Evolutionary conservation across 2,888 invertebrate species (phyloP), one percentile per base, ranked within the genome.

Genomic region (Gymnosoma rotundatum): DNA sequence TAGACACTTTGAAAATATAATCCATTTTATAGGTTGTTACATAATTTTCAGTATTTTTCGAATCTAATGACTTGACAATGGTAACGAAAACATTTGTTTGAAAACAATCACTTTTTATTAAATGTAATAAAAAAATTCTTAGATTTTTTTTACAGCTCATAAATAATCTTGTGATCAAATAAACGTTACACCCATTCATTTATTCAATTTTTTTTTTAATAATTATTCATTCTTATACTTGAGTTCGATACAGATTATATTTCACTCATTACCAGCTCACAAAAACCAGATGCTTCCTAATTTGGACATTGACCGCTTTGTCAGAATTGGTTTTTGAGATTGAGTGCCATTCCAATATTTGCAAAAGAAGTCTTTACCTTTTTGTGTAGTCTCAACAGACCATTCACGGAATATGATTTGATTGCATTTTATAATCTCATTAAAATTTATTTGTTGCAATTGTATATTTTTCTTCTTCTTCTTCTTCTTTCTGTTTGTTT

Each of bases 301-400:
- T 66, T 79, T 79, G 58, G 79, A 20, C 72, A 79, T 58, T 79
- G 72, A 38, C 58, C 58, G 64, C 42, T 64, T 72, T 58, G 18
- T 20, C 12, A 38, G 72, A 79, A 78, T 72, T 78, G 78, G 32
- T 78, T 38, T 32, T 10, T 21, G 45, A n/a, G 14, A 14, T 10
- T n/a, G 10, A 0, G 1, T 7, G 45, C 36, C 61, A 78, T 70
- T 45, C 45, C 32, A 63, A 18, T 25, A 32, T 32, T 67, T 9
- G 48, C 48, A 38, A 72, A 79, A 72, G 78, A 79, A 72, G 78
- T 79, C 48, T 48, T 79, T 79, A 56, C 72, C 78, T 66, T 79
- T 32, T 32, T 32, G 32, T 48, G 32, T 32, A 36, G 25, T 48
- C 50, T 61, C 18, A 10, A 20, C 25, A 58, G 5, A 21, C 74